Evolutionary conservation across 2,888 invertebrate species (phyloP).

Genomic region (Seira sanloemensis): DNA sequence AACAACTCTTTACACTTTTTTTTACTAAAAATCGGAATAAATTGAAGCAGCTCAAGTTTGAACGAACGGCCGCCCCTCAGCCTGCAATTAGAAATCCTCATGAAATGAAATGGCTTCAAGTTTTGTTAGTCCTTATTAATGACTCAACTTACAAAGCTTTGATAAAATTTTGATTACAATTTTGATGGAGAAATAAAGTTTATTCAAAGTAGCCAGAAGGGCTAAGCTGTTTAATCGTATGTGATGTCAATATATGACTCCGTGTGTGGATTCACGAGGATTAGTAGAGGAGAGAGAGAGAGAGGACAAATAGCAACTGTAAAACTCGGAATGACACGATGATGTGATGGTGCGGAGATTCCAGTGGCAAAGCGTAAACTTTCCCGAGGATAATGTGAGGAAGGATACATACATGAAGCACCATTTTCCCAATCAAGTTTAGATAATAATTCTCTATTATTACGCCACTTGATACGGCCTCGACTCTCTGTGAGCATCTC

Average conservation of each 20-base stretch:
- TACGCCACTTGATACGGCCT: neutral
- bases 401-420: neutral
- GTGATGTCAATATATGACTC: neutral
- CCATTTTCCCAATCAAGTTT: neutral
- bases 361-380: neutral
- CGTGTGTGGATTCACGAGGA: neutral
- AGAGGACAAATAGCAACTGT: neutral
- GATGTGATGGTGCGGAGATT: too few relatives aligned
- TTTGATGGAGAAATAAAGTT: conserved; percentile 4
- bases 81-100: too few relatives aligned
- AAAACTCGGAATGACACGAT: neutral
- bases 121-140: neutral
- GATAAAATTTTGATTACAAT: too few relatives aligned
- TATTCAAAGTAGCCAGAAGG: neutral
- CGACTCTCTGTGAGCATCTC: neutral
- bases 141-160: neutral
- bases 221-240: neutral
- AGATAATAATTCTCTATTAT: conserved; percentile 1
- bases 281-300: too few relatives aligned
- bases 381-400: neutral
- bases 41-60: too few relatives aligned
- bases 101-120: neutral
- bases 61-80: too few relatives aligned
- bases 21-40: too few relatives aligned
- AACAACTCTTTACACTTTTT: too few relatives aligned